These are phyloP conservation scores for Cheilosia pagana DNA, from an alignment of 2,888 invertebrate genomes.

Conservation along the genomic window DNA sequence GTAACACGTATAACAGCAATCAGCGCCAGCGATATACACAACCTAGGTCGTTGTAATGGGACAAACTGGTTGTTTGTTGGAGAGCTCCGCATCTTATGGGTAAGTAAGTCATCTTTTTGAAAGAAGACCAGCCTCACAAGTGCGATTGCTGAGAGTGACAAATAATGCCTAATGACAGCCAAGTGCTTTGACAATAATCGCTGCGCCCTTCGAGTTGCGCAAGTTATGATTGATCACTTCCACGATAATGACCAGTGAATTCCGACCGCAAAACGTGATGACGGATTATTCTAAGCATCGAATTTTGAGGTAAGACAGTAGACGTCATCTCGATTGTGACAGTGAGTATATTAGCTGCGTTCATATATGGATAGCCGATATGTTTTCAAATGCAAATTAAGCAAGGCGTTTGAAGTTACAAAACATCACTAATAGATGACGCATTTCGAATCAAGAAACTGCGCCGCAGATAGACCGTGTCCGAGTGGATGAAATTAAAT, in stretches of 20 bases:
- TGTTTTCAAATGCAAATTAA: no score
- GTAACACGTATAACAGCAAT: conserved; percentile 34
- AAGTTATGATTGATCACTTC: conserved; percentile 45
- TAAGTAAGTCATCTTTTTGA: conserved; percentile 55
- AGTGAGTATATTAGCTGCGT: no score
- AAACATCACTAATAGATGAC: no score
- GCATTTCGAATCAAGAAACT: no score
- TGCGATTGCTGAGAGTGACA: conserved; percentile 33
- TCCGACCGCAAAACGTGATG: not conserved
- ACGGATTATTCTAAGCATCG: not conserved
- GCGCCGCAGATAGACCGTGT: no score
- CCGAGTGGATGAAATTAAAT: no score
- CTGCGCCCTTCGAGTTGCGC: conserved; percentile 50
- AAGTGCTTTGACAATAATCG: conserved; percentile 30
- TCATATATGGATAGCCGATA: no score
- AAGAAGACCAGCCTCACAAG: conserved; percentile 6
- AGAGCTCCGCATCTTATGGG: conserved; percentile 21
- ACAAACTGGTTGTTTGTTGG: conserved; percentile 57
- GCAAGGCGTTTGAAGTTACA: no score
- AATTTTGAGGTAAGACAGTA: not conserved
- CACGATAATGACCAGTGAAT: conserved; percentile 14
- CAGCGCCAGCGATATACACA: conserved; percentile 22
- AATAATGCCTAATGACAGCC: conserved; percentile 22
- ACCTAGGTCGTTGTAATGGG: conserved; percentile 47
- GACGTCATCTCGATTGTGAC: not conserved